Evolutionary conservation across 2,113 vertebrate species (phyloP).

Genomic region (Cyanistes caeruleus): DNA sequence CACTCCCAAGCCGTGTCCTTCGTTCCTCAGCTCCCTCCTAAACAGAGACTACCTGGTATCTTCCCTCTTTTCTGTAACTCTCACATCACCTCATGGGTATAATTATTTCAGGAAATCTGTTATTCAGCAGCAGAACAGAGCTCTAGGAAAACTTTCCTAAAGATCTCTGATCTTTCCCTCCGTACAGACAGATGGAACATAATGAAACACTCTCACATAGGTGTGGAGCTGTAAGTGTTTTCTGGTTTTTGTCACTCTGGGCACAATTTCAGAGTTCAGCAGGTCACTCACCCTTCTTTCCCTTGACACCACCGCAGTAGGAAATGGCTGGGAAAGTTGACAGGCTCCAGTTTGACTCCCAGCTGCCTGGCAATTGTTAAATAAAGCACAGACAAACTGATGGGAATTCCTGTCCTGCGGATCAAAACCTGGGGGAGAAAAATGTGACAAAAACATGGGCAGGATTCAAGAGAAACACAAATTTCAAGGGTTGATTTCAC

Average conservation of each 20-base stretch:
- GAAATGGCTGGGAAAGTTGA: conserved; percentile 98
- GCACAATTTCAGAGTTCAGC: not conserved
- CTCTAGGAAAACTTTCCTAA: not conserved
- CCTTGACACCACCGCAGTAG: conserved; percentile 93
- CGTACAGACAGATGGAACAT: not conserved
- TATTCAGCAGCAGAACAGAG: not conserved
- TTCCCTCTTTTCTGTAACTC: not conserved
- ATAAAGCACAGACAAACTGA: conserved; percentile 96
- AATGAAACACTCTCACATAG: not conserved
- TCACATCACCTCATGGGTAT: not conserved
- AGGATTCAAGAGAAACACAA: not conserved
- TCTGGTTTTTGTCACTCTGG: not conserved
- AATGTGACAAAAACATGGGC: not conserved
- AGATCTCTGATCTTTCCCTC: not conserved
- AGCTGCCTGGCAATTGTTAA: conserved; percentile 88
- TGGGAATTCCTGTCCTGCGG: conserved; percentile 92
- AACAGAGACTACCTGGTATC: not conserved
- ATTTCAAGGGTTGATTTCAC: not conserved
- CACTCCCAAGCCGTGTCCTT: not conserved
- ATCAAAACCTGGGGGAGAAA: conserved; percentile 83
- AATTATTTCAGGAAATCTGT: not conserved
- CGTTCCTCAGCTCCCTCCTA: not conserved
- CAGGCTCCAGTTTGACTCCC: conserved; percentile 90
- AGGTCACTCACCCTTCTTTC: conserved; percentile 78
- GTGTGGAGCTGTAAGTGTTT: not conserved